Evolutionary conservation across 2,113 vertebrate species (phyloP).

Genomic region (Neogale vison): DNA sequence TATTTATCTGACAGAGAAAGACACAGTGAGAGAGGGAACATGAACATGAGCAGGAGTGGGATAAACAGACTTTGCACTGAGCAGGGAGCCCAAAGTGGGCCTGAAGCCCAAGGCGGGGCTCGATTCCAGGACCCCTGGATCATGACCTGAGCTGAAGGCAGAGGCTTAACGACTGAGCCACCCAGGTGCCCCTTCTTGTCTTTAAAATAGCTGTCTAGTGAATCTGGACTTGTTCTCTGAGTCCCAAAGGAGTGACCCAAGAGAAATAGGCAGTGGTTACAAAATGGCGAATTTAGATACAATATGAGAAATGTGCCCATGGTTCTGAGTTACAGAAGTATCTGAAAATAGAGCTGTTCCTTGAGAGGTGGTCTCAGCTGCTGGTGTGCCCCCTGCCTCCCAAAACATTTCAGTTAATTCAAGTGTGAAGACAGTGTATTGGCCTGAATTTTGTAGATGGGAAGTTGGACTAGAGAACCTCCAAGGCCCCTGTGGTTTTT

Average conservation of each 20-base stretch:
- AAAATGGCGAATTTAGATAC: not conserved
- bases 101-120: no score
- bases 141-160: no score
- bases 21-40: no score
- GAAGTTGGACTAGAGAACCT: not conserved
- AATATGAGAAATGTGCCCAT: not conserved
- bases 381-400: no score
- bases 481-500: not conserved
- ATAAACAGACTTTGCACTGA: no score
- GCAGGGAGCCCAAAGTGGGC: no score
- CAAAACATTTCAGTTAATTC: not conserved
- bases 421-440: not conserved
- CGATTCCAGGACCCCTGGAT: no score
- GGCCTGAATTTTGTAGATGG: not conserved
- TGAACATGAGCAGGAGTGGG: no score
- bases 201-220: not conserved
- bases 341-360: not conserved
- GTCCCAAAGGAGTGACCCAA: not conserved
- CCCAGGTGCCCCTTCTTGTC: not conserved
- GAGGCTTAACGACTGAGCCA: no score
- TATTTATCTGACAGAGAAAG: no score
- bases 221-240: not conserved
- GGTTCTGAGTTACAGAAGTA: fast-evolving
- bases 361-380: not conserved
- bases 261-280: not conserved